Base-by-base conservation (phyloP, 2,113 vertebrate species). In the Phylloscopus whistleri region DNA sequence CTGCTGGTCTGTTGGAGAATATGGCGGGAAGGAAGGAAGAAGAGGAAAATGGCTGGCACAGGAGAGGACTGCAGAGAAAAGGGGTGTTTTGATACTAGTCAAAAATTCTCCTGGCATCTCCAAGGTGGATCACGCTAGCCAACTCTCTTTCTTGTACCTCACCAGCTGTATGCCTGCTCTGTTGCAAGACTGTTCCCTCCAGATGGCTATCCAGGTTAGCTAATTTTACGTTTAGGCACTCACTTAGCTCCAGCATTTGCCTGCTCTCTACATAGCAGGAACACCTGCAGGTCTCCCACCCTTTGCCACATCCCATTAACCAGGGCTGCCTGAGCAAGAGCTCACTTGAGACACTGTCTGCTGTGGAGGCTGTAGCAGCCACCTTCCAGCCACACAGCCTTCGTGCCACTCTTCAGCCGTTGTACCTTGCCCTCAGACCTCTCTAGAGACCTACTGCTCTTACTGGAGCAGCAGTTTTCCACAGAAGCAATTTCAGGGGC, bases 351-450 rank as follows among this genome's bases (percentile, higher is more conserved):
- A 66, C 51, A 10, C 33, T 44, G 23, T 9, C 43, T 74, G 9
- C 37, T 3, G 1, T 1, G 19, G 44, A 51, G 18, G 15, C n/a
- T 1, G 1, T 2, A 11, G 70, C n/a, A 94, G 48, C n/a, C 31
- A 5, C 37, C 16, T 16, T 23, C 22, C 41, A 72, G 9, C 13
- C 58, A 19, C 3, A 6, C 5, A 2, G 13, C 10, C 37, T 27
- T 2, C 0, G 0, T 26, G 46, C 24, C 27, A 19, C 35, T 3
- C 62, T 79, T 30, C 35, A 52, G 11, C 7, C 37, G 8, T n/a
- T 16, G 11, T 13, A 43, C 28, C 39, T 41, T 63, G 20, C 13
- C 22, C 19, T 72, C 70, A 75, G 51, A 35, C 16, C 18, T 63
- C 53, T 31, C 72, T 48, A 21, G 46, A 48, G 21, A 11, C 11